Evolutionary conservation across 2,888 invertebrate species (phyloP).

Genomic region (Torymus texanus): DNA sequence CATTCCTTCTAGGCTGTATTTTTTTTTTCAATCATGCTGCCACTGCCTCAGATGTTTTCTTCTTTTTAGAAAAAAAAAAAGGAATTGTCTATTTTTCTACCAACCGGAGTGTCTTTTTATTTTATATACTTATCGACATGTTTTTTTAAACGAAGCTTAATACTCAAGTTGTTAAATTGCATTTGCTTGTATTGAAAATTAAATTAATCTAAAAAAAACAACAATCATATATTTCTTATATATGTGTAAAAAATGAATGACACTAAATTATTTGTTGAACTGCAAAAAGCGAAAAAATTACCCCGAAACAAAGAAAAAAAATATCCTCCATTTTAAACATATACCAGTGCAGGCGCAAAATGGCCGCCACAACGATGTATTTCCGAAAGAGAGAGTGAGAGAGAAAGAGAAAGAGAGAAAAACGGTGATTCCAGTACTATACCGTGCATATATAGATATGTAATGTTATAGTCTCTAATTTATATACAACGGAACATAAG

Average conservation of each 20-base stretch:
- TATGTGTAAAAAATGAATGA: too few species aligned
- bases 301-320: neutral
- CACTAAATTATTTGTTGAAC: too few species aligned
- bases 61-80: too few species aligned
- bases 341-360: slow-evolving; percentile 61
- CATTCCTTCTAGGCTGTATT: slow-evolving; percentile 30
- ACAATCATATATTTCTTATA: too few species aligned
- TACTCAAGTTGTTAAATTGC: too few species aligned
- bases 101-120: neutral
- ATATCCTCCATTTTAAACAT: slow-evolving; percentile 48
- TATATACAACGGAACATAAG: slow-evolving; percentile 58
- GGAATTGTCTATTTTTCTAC: slow-evolving; percentile 20
- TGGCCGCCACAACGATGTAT: slow-evolving; percentile 31
- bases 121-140: neutral
- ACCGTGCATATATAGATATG: slow-evolving; percentile 63
- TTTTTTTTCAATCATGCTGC: slow-evolving; percentile 10
- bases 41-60: slow-evolving; percentile 38
- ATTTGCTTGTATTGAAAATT: too few species aligned
- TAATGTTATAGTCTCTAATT: slow-evolving; percentile 64
- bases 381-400: slow-evolving; percentile 39
- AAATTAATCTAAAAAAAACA: too few species aligned
- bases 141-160: slow-evolving; percentile 3
- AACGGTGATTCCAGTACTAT: slow-evolving; percentile 64
- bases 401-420: slow-evolving; percentile 29
- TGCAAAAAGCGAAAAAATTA: too few species aligned